Base-by-base conservation (phyloP, 2,888 invertebrate genomes). In the Antheraea assamensis region DNA sequence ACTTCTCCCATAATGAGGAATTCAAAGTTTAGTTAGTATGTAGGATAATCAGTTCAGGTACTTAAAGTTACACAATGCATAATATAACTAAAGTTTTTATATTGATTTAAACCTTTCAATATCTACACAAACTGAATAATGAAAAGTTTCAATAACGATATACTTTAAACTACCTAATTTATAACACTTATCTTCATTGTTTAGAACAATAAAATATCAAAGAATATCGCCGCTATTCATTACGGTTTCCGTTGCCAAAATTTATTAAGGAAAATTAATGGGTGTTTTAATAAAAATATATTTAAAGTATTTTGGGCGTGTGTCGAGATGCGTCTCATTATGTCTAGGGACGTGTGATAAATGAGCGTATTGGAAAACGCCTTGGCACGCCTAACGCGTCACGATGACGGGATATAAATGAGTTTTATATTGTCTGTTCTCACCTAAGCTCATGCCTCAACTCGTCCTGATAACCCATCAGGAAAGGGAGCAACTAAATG, bases 341-440 rank as follows among this genome's bases (percentile, higher is more conserved):
- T 89, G 90, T 91, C 89, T 85, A 82, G 84, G 88, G 87, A 88
- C 87, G 87, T 89, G 89, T 93, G 93, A 94, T 93, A 92, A 92
- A 94, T 89, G 93, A 92, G 88, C 84, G 87, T 90, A 93, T 93
- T 90, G 93, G 93, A 90, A 92, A 91, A 90, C 89, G 91, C 88
- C 90, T 91, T 89, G 89, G 91, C 91, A 90, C 91, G 91, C 91
- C 88, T 88, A 87, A 86, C 88, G 87, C 88, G 91, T 91, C 92
- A 90, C 85, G 82, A 85, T 91, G 93, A 92, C 92, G 88, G 90
- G 88, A 89, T 91, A 93, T 93, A 93, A 93, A 94, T 93, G 92
- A 90, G 89, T 90, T 92, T 92, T 92, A 92, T 91, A 92, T 91
- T 89, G 91, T 93, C 92, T 91, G 90, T 92, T 90, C 89, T 85